Evolutionary conservation across 2,113 vertebrate genomes (phyloP).

Genomic region (Amphiprion ocellaris): DNA sequence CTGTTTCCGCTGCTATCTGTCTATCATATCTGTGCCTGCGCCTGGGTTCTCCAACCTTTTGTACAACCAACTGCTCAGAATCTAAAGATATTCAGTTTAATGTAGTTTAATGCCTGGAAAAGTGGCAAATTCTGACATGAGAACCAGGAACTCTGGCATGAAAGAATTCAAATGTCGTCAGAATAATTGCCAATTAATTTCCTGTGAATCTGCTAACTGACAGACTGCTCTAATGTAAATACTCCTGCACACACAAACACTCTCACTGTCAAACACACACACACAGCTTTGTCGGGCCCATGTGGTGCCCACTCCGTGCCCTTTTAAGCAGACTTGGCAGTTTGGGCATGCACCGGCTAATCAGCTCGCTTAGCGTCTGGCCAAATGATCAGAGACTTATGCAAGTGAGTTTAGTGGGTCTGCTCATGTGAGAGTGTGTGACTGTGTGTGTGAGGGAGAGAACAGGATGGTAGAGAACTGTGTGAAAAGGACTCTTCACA

Average conservation of each 20-base stretch:
- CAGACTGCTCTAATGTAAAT: not conserved
- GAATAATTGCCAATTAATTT: not conserved
- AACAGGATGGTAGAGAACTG: slow-evolving; percentile 22
- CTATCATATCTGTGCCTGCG: no score
- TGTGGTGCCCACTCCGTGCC: slow-evolving; percentile 50
- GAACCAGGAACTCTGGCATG: not conserved
- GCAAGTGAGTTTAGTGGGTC: slow-evolving; percentile 68
- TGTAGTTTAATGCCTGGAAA: not conserved
- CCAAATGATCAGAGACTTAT: slow-evolving; percentile 63
- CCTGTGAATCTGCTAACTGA: not conserved
- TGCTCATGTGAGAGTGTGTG: slow-evolving; percentile 43
- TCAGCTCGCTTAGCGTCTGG: slow-evolving; percentile 69
- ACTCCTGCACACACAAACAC: slow-evolving; percentile 15
- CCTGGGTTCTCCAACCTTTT: no score
- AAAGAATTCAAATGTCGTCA: not conserved
- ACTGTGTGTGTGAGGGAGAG: slow-evolving; percentile 11
- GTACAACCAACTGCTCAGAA: not conserved
- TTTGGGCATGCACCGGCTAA: slow-evolving; percentile 62
- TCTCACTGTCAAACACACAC: slow-evolving; percentile 1
- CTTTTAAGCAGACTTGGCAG: slow-evolving; percentile 64
- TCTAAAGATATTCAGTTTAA: not conserved
- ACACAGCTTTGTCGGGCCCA: slow-evolving; percentile 22
- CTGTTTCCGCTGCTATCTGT: no score
- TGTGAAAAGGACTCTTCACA: slow-evolving; percentile 57
- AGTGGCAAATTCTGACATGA: not conserved